Conservation (phyloP, 2,888 invertebrate species). For the Chromoteleia sp. region DNA sequence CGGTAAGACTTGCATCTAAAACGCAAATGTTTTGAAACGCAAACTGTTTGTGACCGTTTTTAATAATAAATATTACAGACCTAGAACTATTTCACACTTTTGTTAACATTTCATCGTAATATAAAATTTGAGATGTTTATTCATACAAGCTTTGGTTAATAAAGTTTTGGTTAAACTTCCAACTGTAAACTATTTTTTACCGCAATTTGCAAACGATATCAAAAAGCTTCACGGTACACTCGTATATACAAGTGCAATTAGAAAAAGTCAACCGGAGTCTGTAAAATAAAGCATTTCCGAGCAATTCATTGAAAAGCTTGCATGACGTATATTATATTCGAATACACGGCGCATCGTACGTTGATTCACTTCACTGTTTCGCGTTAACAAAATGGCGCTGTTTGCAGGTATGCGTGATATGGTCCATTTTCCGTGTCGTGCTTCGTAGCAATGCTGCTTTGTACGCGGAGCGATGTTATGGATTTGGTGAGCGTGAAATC, state of each 20-base stretch:
- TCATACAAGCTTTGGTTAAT: too few relatives aligned
- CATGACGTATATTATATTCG: slow-evolving; percentile 58
- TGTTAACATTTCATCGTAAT: too few relatives aligned
- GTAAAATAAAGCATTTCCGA: slow-evolving; percentile 47
- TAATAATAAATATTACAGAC: too few relatives aligned
- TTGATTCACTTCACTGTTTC: slow-evolving; percentile 56
- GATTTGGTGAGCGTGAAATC: slow-evolving; percentile 80
- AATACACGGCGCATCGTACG: slow-evolving; percentile 47
- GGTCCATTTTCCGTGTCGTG: slow-evolving; percentile 54
- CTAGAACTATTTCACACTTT: too few relatives aligned
- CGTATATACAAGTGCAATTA: slow-evolving; percentile 5
- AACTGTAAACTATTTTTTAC: neutral
- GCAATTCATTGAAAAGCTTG: slow-evolving; percentile 48
- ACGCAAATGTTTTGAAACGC: too few relatives aligned
- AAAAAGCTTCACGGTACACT: neutral
- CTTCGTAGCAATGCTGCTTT: slow-evolving; percentile 68
- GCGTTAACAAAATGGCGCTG: slow-evolving; percentile 51
- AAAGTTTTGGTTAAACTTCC: neutral
- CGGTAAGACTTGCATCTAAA: too few relatives aligned
- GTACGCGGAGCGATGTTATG: slow-evolving; percentile 74
- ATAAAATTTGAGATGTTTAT: too few relatives aligned
- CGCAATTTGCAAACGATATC: slow-evolving; percentile 3
- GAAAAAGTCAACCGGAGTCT: slow-evolving; percentile 30
- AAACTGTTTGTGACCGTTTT: too few relatives aligned
- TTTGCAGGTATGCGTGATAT: slow-evolving; percentile 50